These are phyloP conservation scores for Malaclemys terrapin DNA, from an alignment of 2,113 vertebrate species.

Conservation along the genomic window DNA sequence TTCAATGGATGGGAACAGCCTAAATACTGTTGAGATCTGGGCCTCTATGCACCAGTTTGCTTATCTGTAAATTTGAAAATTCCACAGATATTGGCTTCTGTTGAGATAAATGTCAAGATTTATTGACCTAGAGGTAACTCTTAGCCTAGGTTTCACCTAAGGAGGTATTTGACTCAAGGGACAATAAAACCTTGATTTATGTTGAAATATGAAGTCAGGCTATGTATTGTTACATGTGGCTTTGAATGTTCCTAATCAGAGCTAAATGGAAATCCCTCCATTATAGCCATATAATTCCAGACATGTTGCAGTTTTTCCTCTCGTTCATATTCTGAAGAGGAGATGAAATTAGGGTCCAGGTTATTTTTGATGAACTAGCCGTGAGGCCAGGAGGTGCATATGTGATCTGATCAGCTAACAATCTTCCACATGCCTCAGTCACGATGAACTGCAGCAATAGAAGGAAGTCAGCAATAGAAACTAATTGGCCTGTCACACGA, in stretches of 20 bases:
- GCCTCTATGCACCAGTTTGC: neutral
- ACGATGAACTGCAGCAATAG: neutral
- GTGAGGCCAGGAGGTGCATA: neutral
- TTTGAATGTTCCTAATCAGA: neutral
- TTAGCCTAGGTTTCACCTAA: slow-evolving; percentile 9
- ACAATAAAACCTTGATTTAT: neutral
- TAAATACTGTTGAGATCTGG: neutral
- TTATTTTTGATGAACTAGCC: neutral
- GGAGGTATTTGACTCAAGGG: neutral
- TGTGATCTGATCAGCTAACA: neutral
- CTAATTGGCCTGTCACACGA: neutral
- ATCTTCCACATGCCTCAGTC: neutral
- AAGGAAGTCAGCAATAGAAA: neutral
- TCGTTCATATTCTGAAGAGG: neutral
- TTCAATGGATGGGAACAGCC: neutral
- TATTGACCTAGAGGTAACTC: neutral
- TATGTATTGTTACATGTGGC: neutral
- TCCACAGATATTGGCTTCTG: neutral
- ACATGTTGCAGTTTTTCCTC: neutral
- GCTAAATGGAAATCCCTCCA: neutral
- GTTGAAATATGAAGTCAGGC: neutral
- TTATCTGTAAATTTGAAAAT: neutral
- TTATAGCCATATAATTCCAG: neutral
- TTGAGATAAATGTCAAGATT: neutral
- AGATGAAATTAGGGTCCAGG: neutral